These are phyloP conservation scores for Cephonodes hylas DNA, from an alignment of 2,888 invertebrate species.

Conservation along the genomic window DNA sequence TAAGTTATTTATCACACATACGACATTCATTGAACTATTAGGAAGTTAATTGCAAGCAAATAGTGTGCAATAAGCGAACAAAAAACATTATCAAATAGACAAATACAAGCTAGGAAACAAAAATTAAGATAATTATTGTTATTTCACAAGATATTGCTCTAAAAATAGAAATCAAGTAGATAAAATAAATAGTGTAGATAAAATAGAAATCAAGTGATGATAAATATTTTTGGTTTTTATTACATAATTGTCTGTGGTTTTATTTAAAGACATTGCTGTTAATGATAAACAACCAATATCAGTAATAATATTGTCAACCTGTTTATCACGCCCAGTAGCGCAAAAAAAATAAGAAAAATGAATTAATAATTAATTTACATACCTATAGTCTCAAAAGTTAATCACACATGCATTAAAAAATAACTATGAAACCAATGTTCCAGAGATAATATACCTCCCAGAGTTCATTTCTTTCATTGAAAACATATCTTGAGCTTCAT, in stretches of 20 bases:
- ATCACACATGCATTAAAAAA: not conserved
- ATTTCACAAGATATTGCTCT: not conserved
- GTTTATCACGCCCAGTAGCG: too few species aligned
- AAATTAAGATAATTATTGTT: not conserved
- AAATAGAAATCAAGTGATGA: not conserved
- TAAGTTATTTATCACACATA: not conserved
- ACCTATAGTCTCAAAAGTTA: not conserved
- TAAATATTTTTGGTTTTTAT: slow-evolving; percentile 5
- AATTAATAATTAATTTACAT: not conserved
- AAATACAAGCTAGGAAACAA: not conserved
- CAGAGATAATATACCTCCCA: not conserved
- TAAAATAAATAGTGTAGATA: too few species aligned
- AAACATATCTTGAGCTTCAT: not conserved
- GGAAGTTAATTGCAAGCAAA: not conserved
- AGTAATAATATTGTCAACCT: too few species aligned
- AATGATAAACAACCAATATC: not conserved
- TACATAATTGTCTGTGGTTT: not conserved
- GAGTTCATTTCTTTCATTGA: not conserved
- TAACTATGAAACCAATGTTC: not conserved
- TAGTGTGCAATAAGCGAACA: not conserved
- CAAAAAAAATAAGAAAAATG: too few species aligned
- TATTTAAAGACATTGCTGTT: not conserved
- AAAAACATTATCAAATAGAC: not conserved
- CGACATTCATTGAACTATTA: not conserved
- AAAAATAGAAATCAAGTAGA: not conserved